Evolutionary conservation across 2,888 invertebrate genomes (phyloP), one percentile per base, ranked within the genome.

Genomic region (Neuroscelio doddi): DNA sequence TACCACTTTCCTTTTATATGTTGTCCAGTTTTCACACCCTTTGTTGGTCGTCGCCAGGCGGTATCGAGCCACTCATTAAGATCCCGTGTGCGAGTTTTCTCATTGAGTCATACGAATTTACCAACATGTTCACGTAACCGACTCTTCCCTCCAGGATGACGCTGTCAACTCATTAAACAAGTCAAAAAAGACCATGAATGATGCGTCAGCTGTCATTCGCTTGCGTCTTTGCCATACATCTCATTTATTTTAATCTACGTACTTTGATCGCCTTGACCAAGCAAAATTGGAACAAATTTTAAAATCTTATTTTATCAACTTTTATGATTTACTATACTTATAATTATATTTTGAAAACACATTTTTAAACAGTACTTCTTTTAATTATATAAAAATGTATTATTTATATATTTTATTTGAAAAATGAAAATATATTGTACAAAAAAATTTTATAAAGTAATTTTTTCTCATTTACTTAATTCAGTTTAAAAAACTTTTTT

Each of bases 21-120:
- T 24, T 12, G 45, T 32, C 16, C 9, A 41, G 42, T 14, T 42
- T 44, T 45, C 45, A 29, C 55, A 46, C 42, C 55, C 50, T 62
- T 62, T 62, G 55, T 62, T 51, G 51, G 26, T 27, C 44, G 49
- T 53, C 47, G 53, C 30, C 45, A 53, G 38, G 36, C 50, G 61
- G 49, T 59, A 65, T 52, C 65, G 61, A 57, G 65, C 50, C 58
- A 50, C 63, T 69, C 59, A 61, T 63, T 64, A 59, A 57, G 57
- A 50, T 56, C 52, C 49, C 69, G 69, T 64, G 68, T 70, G 59
- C 70, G 70, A 72, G 65, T 66, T 70, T 75, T 74, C 71, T 66
- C 73, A 75, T 73, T 75, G 73, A 75, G 68, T 74, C 71, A 72
- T 67, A 61, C 56, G 44, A 51, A 59, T 57, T 53, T 17, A 52